Conservation (phyloP, 2,888 invertebrate genomes). For the Resseliella maxima region DNA sequence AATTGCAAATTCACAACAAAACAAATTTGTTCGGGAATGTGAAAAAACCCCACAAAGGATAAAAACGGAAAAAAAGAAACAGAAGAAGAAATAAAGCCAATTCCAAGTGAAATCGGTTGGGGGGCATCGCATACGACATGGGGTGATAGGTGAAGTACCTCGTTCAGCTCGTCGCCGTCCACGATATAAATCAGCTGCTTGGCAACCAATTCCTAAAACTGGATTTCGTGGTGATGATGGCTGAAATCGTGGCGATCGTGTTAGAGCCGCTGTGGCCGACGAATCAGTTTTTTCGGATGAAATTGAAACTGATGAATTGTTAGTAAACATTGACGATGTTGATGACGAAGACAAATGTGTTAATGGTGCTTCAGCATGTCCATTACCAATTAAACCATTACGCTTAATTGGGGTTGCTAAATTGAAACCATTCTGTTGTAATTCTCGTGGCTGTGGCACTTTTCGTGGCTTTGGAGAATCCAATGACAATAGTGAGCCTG, state of each 20-base stretch:
- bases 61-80: background rate
- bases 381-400: conserved; percentile 49
- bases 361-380: conserved; percentile 46
- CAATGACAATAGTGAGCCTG: conserved; percentile 35
- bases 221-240: conserved; percentile 47
- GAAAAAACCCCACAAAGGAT: background rate
- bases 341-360: conserved; percentile 43
- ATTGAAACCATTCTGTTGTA: conserved; percentile 15
- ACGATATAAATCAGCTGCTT: conserved; percentile 37
- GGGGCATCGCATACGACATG: background rate
- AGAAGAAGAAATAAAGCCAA: background rate
- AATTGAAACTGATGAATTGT: conserved; percentile 27
- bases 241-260: conserved; percentile 47
- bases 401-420: conserved; percentile 46
- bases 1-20: background rate
- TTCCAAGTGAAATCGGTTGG: background rate
- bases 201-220: background rate
- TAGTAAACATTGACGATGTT: conserved; percentile 52
- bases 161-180: conserved; percentile 25
- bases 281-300: conserved; percentile 40
- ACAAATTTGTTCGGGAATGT: background rate
- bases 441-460: conserved; percentile 16
- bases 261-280: conserved; percentile 20
- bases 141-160: background rate
- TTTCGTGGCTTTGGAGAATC: conserved; percentile 48